phyloP scores from a whole-genome alignment of 1,140 invertebrate species.

The Ostrea denselamellosa region DNA sequence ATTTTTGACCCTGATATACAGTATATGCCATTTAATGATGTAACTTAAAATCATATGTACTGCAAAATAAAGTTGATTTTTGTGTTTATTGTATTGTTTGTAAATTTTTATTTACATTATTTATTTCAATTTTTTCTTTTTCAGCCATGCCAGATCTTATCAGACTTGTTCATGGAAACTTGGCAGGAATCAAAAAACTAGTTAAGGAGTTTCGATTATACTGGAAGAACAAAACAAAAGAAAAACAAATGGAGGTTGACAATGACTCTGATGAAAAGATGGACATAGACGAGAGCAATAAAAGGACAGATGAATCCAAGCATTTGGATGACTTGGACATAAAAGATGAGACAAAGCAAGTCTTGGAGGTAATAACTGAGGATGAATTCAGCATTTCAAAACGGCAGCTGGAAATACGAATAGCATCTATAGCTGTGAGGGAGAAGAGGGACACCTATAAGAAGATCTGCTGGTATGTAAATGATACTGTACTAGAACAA shows the following conservation, averaged over 20 bases:
- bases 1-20: too few relatives aligned
- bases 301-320: constrained; percentile 8
- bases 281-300: constrained; percentile 57
- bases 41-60: too few relatives aligned
- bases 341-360: constrained; percentile 39
- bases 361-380: constrained; percentile 30
- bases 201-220: constrained; percentile 84
- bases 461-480: constrained; percentile 85
- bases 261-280: constrained; percentile 48
- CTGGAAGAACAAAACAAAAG: constrained; percentile 80
- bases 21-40: too few relatives aligned
- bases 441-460: constrained; percentile 78
- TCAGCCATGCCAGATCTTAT: constrained; percentile 84
- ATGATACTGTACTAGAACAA: constrained; percentile 81
- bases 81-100: too few relatives aligned
- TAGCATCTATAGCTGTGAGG: constrained; percentile 81
- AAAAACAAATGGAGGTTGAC: constrained; percentile 71
- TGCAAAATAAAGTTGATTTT: too few relatives aligned
- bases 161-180: constrained; percentile 85
- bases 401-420: constrained; percentile 76
- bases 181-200: constrained; percentile 82
- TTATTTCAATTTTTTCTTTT: constrained; percentile 57
- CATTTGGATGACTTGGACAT: neutral
- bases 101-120: too few relatives aligned
- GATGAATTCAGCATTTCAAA: constrained; percentile 71